Conservation (phyloP, 2,113 vertebrate species). For the Platanista minor region DNA sequence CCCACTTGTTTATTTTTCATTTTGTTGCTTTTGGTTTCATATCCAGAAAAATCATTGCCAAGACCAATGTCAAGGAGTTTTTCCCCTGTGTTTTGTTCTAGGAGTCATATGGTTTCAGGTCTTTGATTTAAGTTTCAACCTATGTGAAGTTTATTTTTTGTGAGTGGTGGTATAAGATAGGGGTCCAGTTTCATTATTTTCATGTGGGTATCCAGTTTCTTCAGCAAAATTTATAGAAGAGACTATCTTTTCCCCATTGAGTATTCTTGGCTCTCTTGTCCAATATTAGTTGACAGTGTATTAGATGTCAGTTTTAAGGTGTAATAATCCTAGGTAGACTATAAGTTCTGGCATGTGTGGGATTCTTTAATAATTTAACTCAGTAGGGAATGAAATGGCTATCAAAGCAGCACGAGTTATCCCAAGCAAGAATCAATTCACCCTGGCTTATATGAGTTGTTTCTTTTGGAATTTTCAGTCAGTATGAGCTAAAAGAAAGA, state of each 20-base stretch:
- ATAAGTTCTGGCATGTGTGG: background rate
- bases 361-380: background rate
- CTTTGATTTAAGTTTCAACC: background rate
- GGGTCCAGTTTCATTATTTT: background rate
- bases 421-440: background rate
- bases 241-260: background rate
- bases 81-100: background rate
- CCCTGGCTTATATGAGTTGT: background rate
- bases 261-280: background rate
- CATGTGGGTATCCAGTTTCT: accelerated
- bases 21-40: too few species aligned
- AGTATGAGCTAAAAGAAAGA: background rate
- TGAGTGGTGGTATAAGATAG: accelerated
- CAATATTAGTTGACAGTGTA: too few species aligned
- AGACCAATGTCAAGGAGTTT: background rate
- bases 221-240: background rate
- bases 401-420: background rate
- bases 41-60: background rate
- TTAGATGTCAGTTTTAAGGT: background rate
- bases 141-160: background rate
- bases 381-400: background rate
- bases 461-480: background rate
- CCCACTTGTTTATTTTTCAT: background rate
- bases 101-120: too few species aligned
- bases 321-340: background rate